These are phyloP conservation scores for Elegia similella DNA, from an alignment of 2,888 invertebrate species.

Conservation along the genomic window DNA sequence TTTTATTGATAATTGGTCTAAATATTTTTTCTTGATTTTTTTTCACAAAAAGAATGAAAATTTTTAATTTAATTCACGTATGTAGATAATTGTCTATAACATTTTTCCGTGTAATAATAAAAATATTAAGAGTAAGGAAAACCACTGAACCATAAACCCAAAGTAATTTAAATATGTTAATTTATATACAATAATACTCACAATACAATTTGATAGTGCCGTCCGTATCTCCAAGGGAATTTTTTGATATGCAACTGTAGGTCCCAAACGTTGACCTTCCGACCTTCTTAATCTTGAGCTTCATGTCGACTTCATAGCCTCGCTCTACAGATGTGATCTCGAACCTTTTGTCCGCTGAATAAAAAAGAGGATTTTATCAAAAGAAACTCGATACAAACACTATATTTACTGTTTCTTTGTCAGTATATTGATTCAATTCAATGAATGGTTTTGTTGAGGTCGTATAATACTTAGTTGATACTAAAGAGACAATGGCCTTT, in stretches of 20 bases:
- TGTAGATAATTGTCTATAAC: too few relatives aligned
- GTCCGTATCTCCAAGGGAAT: conserved; percentile 87
- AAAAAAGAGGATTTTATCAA: neutral
- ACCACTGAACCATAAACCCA: too few relatives aligned
- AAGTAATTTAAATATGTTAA: too few relatives aligned
- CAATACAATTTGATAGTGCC: conserved; percentile 87
- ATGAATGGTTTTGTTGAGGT: neutral
- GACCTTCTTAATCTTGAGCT: conserved; percentile 84
- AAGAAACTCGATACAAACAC: neutral
- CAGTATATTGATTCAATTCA: neutral
- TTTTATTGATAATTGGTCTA: too few relatives aligned
- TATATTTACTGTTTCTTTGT: neutral
- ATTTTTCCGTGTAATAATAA: too few relatives aligned
- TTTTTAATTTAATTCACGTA: too few relatives aligned
- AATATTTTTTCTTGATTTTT: too few relatives aligned
- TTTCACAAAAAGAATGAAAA: too few relatives aligned
- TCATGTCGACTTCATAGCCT: conserved; percentile 87
- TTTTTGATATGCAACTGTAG: conserved; percentile 88
- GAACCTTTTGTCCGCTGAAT: conserved; percentile 76
- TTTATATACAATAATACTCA: conserved; percentile 64
- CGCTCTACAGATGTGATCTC: conserved; percentile 78
- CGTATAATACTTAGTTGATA: too few relatives aligned
- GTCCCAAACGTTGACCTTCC: conserved; percentile 83
- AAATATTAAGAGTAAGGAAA: too few relatives aligned
- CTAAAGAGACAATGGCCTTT: too few relatives aligned